Percentiles rank a stretch among this genome's conserved stretches.
Conservation (phyloP, 2,888 invertebrate genomes). For the Junonia oenone region DNA sequence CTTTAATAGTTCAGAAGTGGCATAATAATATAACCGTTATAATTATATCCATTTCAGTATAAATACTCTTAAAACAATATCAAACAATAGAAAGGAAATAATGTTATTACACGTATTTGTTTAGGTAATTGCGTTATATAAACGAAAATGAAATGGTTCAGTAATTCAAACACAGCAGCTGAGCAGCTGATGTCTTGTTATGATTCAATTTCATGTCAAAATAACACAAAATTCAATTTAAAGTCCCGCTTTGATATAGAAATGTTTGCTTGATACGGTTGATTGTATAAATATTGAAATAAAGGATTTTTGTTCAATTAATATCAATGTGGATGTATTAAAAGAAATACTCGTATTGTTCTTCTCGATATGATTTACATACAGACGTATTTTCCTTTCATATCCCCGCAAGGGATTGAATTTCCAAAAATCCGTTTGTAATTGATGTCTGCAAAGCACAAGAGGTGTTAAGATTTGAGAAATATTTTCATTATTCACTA, state of each 20-base stretch:
- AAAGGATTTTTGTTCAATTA: no score
- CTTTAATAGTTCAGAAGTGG: no score
- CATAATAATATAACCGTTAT: no score
- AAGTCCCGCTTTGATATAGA: neutral
- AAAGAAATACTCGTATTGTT: no score
- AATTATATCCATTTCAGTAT: neutral
- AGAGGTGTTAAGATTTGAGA: no score
- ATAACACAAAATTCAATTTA: neutral
- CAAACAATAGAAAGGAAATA: neutral
- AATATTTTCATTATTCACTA: no score
- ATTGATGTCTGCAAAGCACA: no score
- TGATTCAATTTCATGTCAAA: neutral
- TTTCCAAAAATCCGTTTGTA: no score
- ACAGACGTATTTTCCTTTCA: no score
- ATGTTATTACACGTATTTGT: neutral
- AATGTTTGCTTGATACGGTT: neutral
- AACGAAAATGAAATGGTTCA: neutral
- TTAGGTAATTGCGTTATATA: neutral
- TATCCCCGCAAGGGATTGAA: no score
- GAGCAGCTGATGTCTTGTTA: neutral
- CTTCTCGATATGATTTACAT: no score
- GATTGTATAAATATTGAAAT: neutral
- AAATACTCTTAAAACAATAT: neutral
- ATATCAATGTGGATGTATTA: no score
- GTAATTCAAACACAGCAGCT: neutral